A percentile compares a stretch with the other conserved stretches of the same genome.
phyloP scores from a whole-genome alignment of 2,888 invertebrate genomes.

The Bellardia pandia region DNA sequence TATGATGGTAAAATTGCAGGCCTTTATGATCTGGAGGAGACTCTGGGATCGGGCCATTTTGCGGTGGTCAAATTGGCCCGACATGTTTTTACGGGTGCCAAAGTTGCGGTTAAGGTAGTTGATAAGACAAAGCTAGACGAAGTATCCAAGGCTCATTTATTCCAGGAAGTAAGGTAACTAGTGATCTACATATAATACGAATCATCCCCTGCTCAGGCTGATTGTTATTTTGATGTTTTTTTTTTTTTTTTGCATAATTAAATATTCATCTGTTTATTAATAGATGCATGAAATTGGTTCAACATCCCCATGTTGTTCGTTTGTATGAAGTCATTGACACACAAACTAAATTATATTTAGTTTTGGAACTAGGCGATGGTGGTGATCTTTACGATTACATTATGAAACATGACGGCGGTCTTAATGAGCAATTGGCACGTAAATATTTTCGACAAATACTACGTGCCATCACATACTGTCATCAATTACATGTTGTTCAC shows the following conservation, averaged over 20 bases:
- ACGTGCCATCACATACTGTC: constrained; percentile 98
- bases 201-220: background rate
- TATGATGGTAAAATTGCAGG: constrained; percentile 95
- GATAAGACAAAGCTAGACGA: constrained; percentile 99
- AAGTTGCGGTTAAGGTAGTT: constrained; percentile 98
- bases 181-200: too few relatives aligned
- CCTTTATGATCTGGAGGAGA: constrained; percentile 98
- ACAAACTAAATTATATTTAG: constrained; percentile 97
- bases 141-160: constrained; percentile 96
- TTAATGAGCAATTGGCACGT: constrained; percentile 92
- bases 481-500: constrained; percentile 90
- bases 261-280: constrained; percentile 48
- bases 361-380: constrained; percentile 98
- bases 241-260: background rate
- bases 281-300: constrained; percentile 99
- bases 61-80: constrained; percentile 96
- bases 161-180: constrained; percentile 92
- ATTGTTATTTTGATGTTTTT: background rate
- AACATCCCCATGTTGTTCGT: constrained; percentile 99
- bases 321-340: constrained; percentile 99
- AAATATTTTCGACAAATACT: constrained; percentile 99
- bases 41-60: constrained; percentile 98
- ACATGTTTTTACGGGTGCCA: constrained; percentile 99
- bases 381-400: constrained; percentile 99
- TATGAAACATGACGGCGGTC: constrained; percentile 96